Base-by-base conservation (phyloP, 1,140 invertebrate species). In the Eupristina koningsbergeri region DNA sequence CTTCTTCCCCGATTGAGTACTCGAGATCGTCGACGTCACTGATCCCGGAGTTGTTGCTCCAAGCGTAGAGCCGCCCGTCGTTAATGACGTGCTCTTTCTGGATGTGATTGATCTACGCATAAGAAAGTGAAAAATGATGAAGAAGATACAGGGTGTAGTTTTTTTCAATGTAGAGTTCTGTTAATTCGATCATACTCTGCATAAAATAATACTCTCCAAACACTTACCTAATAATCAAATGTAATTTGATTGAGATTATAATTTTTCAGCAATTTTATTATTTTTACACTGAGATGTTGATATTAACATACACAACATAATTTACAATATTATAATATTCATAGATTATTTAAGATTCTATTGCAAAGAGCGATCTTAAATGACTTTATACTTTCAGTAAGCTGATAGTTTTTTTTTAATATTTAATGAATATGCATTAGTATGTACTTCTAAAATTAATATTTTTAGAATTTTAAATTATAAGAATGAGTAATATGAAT, bases 1-100 rank as follows among this genome's bases (percentile, higher is more conserved):
- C 86, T 89, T 89, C 88, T 91, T 93, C 64, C 86, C 84, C 17
- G 91, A 86, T 78, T 89, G n/a, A 13, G 77, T 74, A 19, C 76
- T 71, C 47, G 83, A 50, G 31, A 22, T 39, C 34, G 73, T 41
- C 58, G 50, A 9, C 19, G 50, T 45, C 53, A n/a, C n/a, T 31
- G 50, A 61, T 58, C 58, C 50, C 29, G 78, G 2, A 29, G 73
- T 47, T n/a, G 53, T 75, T n/a, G 71, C 31, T 31, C 63, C 22
- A 13, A 74, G 69, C 29, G 26, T 76, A 22, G 67, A 34, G 34
- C 47, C n/a, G 61, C 50, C 58, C 71, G 78, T 58, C 69, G 69
- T 53, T 73, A 84, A 61, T 26, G 77, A 80, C 77, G 58, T 69
- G 29, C 84, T 77, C 47, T 81, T 84, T 61, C 82, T 67, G 45